A percentile compares a stretch with the other conserved stretches of the same genome.
These are phyloP conservation scores for Meiosimyza decipiens DNA, from an alignment of 2,888 invertebrate genomes.

Conservation along the genomic window DNA sequence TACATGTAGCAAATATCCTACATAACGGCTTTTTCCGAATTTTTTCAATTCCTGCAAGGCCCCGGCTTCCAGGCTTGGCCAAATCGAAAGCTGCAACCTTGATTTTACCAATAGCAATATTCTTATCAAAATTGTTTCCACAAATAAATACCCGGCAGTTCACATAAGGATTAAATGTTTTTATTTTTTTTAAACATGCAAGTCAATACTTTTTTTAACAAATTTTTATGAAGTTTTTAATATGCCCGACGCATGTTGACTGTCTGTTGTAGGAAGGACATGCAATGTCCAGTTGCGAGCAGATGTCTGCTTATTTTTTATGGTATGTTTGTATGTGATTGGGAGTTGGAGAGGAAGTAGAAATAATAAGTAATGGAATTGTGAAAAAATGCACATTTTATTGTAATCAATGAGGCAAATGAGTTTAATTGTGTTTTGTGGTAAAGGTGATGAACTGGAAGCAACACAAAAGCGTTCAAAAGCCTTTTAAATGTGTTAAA, in stretches of 20 bases:
- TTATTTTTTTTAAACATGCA: too few relatives aligned
- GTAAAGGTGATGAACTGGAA: neutral
- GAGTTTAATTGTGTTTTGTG: conserved; percentile 43
- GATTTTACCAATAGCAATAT: too few relatives aligned
- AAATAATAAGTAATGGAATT: conserved; percentile 8
- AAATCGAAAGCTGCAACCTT: too few relatives aligned
- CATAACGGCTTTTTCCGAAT: too few relatives aligned
- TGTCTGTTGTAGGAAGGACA: conserved; percentile 5
- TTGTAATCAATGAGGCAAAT: conserved; percentile 43
- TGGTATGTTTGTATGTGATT: neutral
- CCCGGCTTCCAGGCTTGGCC: too few relatives aligned
- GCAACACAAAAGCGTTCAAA: too few relatives aligned
- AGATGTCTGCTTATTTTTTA: conserved; percentile 12
- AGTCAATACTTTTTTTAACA: neutral
- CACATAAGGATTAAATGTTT: too few relatives aligned
- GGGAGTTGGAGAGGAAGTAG: neutral
- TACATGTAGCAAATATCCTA: too few relatives aligned
- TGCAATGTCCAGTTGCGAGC: conserved; percentile 11
- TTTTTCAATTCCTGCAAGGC: too few relatives aligned
- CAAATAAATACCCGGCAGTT: too few relatives aligned
- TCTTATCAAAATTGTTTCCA: too few relatives aligned
- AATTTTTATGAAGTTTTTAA: conserved; percentile 34
- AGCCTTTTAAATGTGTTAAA: too few relatives aligned
- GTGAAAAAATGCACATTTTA: conserved; percentile 20
- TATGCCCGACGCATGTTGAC: conserved; percentile 26